Evolutionary conservation across 2,113 vertebrate species (phyloP), one percentile per base, ranked within the genome.

Genomic region (Ophthalmolycus amberensis): DNA sequence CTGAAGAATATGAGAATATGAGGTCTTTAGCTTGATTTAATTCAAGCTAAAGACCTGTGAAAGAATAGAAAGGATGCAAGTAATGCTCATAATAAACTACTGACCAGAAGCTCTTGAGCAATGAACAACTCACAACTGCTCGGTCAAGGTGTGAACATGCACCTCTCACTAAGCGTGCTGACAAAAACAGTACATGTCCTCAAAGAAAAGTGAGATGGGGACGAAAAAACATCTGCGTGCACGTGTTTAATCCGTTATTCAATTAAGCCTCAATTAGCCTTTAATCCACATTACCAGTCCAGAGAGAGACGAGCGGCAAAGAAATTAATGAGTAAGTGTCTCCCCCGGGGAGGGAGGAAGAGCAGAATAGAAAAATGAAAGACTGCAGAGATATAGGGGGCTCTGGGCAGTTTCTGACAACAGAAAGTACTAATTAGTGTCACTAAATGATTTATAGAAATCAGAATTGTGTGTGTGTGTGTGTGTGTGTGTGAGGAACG

Each of bases 381-480:
- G 77, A 66, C 65, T 60, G 74, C 37, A n/a, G 67, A 83, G 74
- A 82, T 77, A 76, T 25, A 60, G 34, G 44, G 50, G 74, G 80
- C 85, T 85, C 10, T 60, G 59, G 90, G 87, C 91, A 52, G 63
- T 65, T 81, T 89, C 79, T 84, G 87, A 91, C 88, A 87, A 86
- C 85, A 88, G 80, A 56, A 85, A 80, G 89, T 84, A 79, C 74
- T 92, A 92, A 94, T 94, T 92, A 92, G 84, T 64, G 84, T 80
- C 37, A 27, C 68, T 88, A 80, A 88, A 92, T 88, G 90, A 92
- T 91, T 88, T 72, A 91, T 86, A 88, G 85, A 76, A 87, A 80
- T 86, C 80, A 67, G 75, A 83, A 81, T 63, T 71, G 70, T 38
- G 58, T 60, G 67, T 50, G 54, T 32, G 60, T 25, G 62, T n/a